These are phyloP conservation scores for Arctia plantaginis DNA, from an alignment of 2,888 invertebrate genomes.

Conservation along the genomic window DNA sequence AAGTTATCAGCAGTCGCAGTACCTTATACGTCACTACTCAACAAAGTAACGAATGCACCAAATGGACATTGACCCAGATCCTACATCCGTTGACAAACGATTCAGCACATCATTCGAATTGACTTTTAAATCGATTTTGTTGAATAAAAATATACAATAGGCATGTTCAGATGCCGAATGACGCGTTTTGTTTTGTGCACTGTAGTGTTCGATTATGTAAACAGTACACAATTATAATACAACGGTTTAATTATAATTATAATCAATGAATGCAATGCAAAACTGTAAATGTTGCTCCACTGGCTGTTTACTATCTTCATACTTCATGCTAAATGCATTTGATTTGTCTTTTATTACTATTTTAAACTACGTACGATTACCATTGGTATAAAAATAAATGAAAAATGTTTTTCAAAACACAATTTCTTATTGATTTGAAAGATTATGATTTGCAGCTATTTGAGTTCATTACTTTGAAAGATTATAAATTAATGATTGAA, in stretches of 20 bases:
- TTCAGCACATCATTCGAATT: conserved; percentile 74
- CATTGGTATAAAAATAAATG: background rate
- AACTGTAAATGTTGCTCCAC: conserved; percentile 4
- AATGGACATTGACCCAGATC: conserved; percentile 78
- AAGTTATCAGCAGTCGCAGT: conserved; percentile 35
- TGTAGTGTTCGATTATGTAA: conserved; percentile 37
- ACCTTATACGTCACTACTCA: conserved; percentile 35
- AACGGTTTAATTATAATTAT: conserved; percentile 10
- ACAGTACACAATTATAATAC: conserved; percentile 24
- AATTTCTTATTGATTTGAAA: background rate
- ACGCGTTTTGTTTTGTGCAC: conserved; percentile 47
- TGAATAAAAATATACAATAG: conserved; percentile 66
- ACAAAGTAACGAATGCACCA: conserved; percentile 48
- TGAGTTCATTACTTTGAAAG: background rate
- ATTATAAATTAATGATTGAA: background rate
- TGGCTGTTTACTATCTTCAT: background rate
- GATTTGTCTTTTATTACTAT: background rate
- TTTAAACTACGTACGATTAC: background rate
- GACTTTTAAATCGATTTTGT: conserved; percentile 72
- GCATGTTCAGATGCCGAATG: conserved; percentile 44
- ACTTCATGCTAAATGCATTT: background rate
- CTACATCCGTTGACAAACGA: conserved; percentile 68
- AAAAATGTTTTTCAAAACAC: background rate
- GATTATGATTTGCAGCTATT: background rate
- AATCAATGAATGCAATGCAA: conserved; percentile 3